phyloP scores from a whole-genome alignment of 2,888 invertebrate genomes.

The Cerastis leucographa region DNA sequence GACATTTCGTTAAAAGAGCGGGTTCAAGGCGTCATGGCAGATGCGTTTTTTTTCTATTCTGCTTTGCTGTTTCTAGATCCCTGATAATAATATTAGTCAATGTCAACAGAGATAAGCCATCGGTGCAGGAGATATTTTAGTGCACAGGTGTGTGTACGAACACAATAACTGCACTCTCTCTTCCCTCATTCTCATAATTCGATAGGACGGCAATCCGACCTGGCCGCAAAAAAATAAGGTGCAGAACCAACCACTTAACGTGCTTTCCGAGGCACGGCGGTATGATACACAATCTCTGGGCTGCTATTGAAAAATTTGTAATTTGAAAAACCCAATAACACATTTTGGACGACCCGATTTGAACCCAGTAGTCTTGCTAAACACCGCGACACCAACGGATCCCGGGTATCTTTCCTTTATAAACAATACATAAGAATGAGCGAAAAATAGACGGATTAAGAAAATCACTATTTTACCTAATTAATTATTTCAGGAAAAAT shows the following conservation, averaged over 20 bases:
- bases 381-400: no score
- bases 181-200: neutral
- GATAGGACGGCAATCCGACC: neutral
- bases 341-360: no score
- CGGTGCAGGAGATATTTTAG: neutral
- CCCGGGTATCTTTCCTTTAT: no score
- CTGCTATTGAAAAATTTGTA: no score
- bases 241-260: neutral
- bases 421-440: no score
- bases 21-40: neutral
- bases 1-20: neutral
- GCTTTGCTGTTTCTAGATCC: neutral
- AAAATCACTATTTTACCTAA: no score
- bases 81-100: neutral
- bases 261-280: neutral
- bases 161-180: neutral
- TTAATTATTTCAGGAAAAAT: no score
- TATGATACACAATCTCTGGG: neutral
- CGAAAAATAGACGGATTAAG: no score
- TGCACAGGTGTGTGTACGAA: neutral
- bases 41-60: neutral
- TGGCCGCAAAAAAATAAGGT: neutral
- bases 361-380: no score
- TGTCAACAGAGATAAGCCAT: neutral
- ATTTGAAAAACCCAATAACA: no score